Base-by-base conservation (phyloP, 2,797 vertebrate genomes). In the Oreortyx pictus region DNA sequence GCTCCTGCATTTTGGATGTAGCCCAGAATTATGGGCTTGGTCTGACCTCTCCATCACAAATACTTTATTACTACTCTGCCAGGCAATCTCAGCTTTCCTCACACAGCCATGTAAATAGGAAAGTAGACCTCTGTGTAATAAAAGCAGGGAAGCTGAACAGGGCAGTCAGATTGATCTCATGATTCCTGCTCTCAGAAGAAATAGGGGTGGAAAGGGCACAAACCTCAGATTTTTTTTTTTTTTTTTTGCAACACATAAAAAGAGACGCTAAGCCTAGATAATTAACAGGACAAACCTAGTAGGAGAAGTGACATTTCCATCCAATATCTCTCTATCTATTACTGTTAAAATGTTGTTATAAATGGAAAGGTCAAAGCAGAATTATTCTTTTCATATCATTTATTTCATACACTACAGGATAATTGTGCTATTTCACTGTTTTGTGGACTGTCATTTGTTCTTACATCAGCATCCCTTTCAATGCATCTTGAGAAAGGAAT, bases 21-120 rank as follows among this genome's bases (percentile, higher is more conserved):
- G 81, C 29, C 44, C 64, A 90, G 75, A 80, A 92, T 61, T 90
- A 91, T 60, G 10, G 75, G 65, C 52, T 71, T 78, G 73, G 64
- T 75, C 75, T 95, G 92, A 92, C 78, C 78, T 89, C 78, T 88
- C 66, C 54, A 75, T 83, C 81, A 81, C 65, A 94, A 92, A 73
- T 50, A 68, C 39, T 80, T 90, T 59, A 95, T 82, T 81, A 61
- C 33, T 57, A 29, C 59, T 31, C 68, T 81, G 46, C 59, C 82
- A 81, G 59, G 77, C 80, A 74, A 50, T 52, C 70, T 49, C 33
- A 82, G 80, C 62, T 86, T 88, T 79, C 60, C 76, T 49, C 67
- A 56, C 67, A 68, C 7, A 24, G 72, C 35, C 70, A 88, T 54
- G 64, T 11, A 68, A 86, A 85, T 2, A 78, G 67, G 33, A 14